Base-by-base conservation (phyloP, 2,888 invertebrate genomes). In the Nemapogon koenigi region DNA sequence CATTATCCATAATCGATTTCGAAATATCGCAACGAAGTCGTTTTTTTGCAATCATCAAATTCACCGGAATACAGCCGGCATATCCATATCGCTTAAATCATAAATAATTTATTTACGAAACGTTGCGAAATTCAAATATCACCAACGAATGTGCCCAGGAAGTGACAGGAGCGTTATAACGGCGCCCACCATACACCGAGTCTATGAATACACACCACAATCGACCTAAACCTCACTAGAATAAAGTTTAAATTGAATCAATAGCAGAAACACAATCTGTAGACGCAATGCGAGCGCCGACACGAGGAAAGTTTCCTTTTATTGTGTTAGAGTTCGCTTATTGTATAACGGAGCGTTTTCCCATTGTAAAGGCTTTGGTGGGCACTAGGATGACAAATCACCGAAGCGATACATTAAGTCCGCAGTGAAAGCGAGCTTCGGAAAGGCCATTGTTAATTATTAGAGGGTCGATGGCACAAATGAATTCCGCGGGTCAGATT, bases 291-390 rank as follows among this genome's bases (percentile, higher is more conserved):
- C 53, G 45, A 51, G 47, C 48, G 53, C 49, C 53, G 57, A 57
- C 56, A 54, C 55, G 51, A 62, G 57, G 62, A 64, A 65, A 65
- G 62, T 65, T 65, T 62, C 60, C 59, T 65, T 68, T 70, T 69
- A 72, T 72, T 69, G 65, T 70, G 62, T 71, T 67, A 68, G 67
- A 52, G 57, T 69, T 65, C 62, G 61, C 66, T 69, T 67, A 73
- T 70, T 67, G 69, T 70, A 65, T 62, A 66, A 62, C 57, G 56
- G 57, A 62, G 55, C 63, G 56, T 60, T 67, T 66, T 66, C 57
- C 53, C 51, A 65, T 68, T 70, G 66, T 66, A 54, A 55, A 51
- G 47, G 55, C 53, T 52, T 50, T 50, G 49, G 33, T 19, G 16
- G 47, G 49, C 55, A 49, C 55, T 58, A 53, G 51, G 55, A 65